Base-by-base conservation (phyloP, 2,888 invertebrate species). In the Microplitis manilae region DNA sequence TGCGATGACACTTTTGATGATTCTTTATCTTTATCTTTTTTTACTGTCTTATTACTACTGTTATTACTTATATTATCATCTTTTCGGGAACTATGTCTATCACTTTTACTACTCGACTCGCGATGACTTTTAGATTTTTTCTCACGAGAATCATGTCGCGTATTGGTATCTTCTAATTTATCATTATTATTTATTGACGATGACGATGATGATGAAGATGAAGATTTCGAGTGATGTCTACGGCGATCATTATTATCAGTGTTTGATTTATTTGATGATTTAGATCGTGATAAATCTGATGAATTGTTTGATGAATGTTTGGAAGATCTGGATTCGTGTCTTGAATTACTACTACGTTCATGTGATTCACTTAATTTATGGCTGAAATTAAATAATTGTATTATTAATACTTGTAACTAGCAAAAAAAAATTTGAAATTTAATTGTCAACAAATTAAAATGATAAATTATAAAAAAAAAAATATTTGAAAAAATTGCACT, bases 51-150 rank as follows among this genome's bases (percentile, higher is more conserved):
- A 50, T 30, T 50, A 79, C 50, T 82, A 62, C 17, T 81, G 77
- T 68, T 79, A 9, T 70, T 83, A 50, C 80, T 78, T 76, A 79
- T 82, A 72, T 81, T 60, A 70, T 86, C 80, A 68, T 83, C 83
- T 68, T 80, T 83, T 40, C 69, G 79, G 15, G 80, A 73, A 60
- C 62, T 62, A 20, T 74, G 70, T 70, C 73, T 76, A 13, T 79
- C 78, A 38, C 61, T 78, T 60, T 79, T 81, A 17, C 61, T 76
- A 30, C 78, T 80, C 2, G 75, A 40, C 13, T 81, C 81, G 59
- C 77, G 77, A 68, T 76, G 77, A 20, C 62, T 72, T 70, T 77
- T 81, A 59, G 77, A 79, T 73, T 81, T 85, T 61, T 79, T 85
- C 7, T 85, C 85, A 65, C 20, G 80, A 38, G 77, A 7, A 5